Evolutionary conservation across 2,888 invertebrate species (phyloP), one percentile per base, ranked within the genome.

Genomic region (Nomada ferruginata): DNA sequence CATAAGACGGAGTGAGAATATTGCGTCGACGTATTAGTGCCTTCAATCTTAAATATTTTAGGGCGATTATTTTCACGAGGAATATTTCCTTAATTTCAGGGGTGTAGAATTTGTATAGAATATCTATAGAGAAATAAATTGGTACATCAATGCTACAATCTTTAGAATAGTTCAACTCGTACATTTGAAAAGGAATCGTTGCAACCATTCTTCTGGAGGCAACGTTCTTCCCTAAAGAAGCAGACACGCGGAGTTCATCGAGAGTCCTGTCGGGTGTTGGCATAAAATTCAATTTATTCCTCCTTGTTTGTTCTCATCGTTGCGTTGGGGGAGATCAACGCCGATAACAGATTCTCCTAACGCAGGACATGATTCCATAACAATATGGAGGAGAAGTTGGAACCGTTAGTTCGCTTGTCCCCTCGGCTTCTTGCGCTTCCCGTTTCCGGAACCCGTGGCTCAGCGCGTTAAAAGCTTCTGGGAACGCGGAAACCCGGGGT

Each of bases 251-350:
- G 50, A 36, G 55, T 65, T 59, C 55, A 11, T 80, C 50, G 64
- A 29, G 18, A 61, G 63, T 72, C 59, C 36, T 26, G 63, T 29
- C 44, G 57, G 76, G 55, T 71, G 74, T 68, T 71, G 78, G 64
- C 84, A 76, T 80, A 79, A 85, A 87, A 79, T 74, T 72, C 83
- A 89, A 89, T 87, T 89, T 86, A 78, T 73, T 71, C 74, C 64
- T 84, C 89, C 84, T 82, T 87, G 83, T 84, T 85, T 85, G 79
- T 82, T 74, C 72, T 68, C 76, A 53, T 55, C 72, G 76, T 26
- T 23, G 55, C 36, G 66, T 69, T 73, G 76, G 82, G 87, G 87
- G 87, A 79, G 85, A 83, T 80, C 77, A 59, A 59, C 68, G 79
- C 60, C 78, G 81, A 81, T 83, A 87, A 76, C 80, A 81, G 77